Percentiles rank a stretch among this genome's conserved stretches.
These are phyloP conservation scores for Trachelus stipa DNA, from an alignment of 2,888 invertebrate species.

Conservation along the genomic window DNA sequence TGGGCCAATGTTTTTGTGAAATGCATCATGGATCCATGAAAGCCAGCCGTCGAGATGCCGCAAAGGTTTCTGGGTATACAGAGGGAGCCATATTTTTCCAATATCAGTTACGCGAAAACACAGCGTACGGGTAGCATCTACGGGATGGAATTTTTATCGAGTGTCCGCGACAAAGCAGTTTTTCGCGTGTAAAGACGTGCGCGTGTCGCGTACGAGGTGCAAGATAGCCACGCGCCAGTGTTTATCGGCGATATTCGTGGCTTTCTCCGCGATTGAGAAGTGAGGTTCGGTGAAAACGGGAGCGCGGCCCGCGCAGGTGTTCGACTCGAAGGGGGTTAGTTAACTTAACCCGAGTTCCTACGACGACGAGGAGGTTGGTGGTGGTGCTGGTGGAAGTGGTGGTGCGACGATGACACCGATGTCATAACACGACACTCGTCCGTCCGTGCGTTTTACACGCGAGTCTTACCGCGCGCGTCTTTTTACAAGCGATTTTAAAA, in stretches of 20 bases:
- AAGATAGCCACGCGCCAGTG: slow-evolving; percentile 33
- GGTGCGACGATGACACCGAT: slow-evolving; percentile 55
- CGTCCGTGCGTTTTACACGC: slow-evolving; percentile 13
- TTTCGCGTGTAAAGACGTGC: slow-evolving; percentile 25
- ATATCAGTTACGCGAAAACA: slow-evolving; percentile 69
- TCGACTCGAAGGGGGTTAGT: slow-evolving; percentile 52
- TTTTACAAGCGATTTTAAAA: slow-evolving; percentile 16
- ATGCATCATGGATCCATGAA: slow-evolving; percentile 47
- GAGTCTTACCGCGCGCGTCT: slow-evolving; percentile 4
- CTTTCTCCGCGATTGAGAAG: slow-evolving; percentile 36
- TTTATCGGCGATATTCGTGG: slow-evolving; percentile 32
- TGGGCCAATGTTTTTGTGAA: slow-evolving; percentile 34
- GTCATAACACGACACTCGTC: slow-evolving; percentile 52
- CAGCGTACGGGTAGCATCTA: slow-evolving; percentile 54
- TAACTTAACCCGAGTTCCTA: slow-evolving; percentile 53
- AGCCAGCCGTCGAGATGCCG: slow-evolving; percentile 58
- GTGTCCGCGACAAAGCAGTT: slow-evolving; percentile 28
- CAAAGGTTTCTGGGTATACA: slow-evolving; percentile 71
- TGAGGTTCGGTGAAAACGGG: slow-evolving; percentile 46
- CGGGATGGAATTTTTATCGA: slow-evolving; percentile 45
- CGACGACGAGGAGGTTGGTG: slow-evolving; percentile 18
- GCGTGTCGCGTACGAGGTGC: slow-evolving; percentile 25
- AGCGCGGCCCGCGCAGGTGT: slow-evolving; percentile 51
- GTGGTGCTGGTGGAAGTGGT: slow-evolving; percentile 28
- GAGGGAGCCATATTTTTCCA: slow-evolving; percentile 72